A percentile compares a stretch with the other conserved stretches of the same genome.
These are phyloP conservation scores for Seriola dumerili DNA, from an alignment of 2,113 vertebrate species.

Conservation along the genomic window DNA sequence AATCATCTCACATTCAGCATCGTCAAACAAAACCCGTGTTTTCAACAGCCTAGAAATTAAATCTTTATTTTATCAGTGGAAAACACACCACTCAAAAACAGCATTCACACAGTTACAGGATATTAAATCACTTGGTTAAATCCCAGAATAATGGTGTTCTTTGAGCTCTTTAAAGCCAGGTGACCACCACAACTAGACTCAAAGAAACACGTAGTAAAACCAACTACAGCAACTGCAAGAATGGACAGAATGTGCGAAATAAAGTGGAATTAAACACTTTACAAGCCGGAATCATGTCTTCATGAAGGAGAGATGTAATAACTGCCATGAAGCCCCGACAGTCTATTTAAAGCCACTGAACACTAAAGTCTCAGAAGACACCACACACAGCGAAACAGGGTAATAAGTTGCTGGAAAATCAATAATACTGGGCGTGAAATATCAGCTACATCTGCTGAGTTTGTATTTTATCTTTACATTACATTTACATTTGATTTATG, in stretches of 20 bases:
- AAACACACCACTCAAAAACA: background rate
- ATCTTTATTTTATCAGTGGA: background rate
- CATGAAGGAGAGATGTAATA: no score
- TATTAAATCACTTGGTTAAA: background rate
- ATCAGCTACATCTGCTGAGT: no score
- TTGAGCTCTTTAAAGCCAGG: background rate
- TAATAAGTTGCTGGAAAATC: no score
- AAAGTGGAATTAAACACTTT: background rate
- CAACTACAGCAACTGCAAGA: background rate
- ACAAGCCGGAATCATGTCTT: background rate
- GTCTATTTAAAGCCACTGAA: no score
- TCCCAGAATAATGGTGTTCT: background rate
- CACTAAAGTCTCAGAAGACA: no score
- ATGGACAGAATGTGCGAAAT: background rate
- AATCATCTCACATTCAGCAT: background rate
- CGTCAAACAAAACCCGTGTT: background rate
- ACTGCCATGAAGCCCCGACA: no score
- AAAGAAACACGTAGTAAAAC: background rate
- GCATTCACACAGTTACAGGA: background rate
- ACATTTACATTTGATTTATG: no score
- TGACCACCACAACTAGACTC: background rate
- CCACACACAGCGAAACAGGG: no score
- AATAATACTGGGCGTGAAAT: no score
- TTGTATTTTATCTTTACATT: no score
- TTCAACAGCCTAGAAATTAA: background rate